Conservation (phyloP, 64 coral and sea anemone genomes). For the Catalaphyllia jardinei region DNA sequence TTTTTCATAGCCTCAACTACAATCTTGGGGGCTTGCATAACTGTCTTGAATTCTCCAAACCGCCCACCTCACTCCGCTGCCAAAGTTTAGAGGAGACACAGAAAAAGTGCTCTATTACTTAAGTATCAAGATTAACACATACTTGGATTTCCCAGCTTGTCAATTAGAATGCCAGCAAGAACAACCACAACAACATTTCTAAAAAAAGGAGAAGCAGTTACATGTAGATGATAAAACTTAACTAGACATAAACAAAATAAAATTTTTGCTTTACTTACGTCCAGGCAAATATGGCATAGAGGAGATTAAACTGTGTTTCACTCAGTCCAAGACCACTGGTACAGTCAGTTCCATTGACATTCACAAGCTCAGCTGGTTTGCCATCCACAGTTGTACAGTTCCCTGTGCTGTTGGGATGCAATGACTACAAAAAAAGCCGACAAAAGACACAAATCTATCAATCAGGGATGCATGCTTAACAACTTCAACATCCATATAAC, state of each 20-base stretch:
- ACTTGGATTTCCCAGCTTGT: slow-evolving; percentile 93
- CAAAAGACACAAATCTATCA: not conserved
- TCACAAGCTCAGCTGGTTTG: not conserved
- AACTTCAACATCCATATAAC: no score
- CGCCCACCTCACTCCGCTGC: no score
- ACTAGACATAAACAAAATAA: not conserved
- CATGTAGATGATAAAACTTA: no score
- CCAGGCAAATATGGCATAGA: slow-evolving; percentile 95
- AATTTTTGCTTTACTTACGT: slow-evolving; percentile 53
- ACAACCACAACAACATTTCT: slow-evolving; percentile 90
- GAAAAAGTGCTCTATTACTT: not conserved
- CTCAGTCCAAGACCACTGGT: slow-evolving; percentile 69
- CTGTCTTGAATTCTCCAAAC: no score
- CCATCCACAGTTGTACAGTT: slow-evolving; percentile 83
- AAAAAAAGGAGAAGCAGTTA: not conserved
- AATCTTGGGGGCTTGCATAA: no score
- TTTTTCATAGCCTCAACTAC: no score
- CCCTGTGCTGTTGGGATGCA: slow-evolving; percentile 74
- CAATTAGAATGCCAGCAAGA: slow-evolving; percentile 86
- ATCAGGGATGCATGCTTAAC: no score
- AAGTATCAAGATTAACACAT: not conserved
- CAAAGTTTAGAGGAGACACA: not conserved
- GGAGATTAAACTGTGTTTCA: slow-evolving; percentile 83
- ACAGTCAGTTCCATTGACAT: slow-evolving; percentile 66
- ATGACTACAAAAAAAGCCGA: slow-evolving; percentile 11